phyloP scores from a whole-genome alignment of 2,888 invertebrate species.

The Agrotis ipsilon region DNA sequence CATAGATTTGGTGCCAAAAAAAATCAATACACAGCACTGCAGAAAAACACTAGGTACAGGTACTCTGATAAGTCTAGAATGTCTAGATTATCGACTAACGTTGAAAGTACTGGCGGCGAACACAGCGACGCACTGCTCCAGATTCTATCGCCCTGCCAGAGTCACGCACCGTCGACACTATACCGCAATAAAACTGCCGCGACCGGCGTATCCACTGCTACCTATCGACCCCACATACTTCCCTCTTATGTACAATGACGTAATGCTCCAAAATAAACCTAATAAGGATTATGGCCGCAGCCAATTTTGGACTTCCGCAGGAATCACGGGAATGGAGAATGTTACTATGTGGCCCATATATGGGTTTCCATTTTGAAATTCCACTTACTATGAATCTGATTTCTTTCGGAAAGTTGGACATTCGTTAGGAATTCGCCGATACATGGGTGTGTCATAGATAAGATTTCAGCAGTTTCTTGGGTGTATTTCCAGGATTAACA shows the following conservation, averaged over 20 bases:
- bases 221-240: slow-evolving; percentile 71
- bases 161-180: slow-evolving; percentile 57
- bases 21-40: slow-evolving; percentile 68
- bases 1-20: slow-evolving; percentile 15
- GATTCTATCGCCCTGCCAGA: slow-evolving; percentile 65
- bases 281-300: slow-evolving; percentile 81
- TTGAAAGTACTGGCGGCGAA: slow-evolving; percentile 65
- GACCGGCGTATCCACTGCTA: slow-evolving; percentile 68
- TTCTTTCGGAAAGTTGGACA: slow-evolving; percentile 64
- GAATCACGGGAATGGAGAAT: slow-evolving; percentile 46
- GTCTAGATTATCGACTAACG: slow-evolving; percentile 62
- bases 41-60: slow-evolving; percentile 62
- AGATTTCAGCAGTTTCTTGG: slow-evolving; percentile 48
- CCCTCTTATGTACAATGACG: slow-evolving; percentile 83
- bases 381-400: slow-evolving; percentile 45
- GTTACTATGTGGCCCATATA: slow-evolving; percentile 15
- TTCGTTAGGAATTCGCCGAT: slow-evolving; percentile 75
- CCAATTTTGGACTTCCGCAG: slow-evolving; percentile 75
- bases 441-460: slow-evolving; percentile 87
- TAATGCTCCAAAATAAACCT: slow-evolving; percentile 90
- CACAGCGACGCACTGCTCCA: slow-evolving; percentile 65
- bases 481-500: background rate
- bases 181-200: slow-evolving; percentile 69
- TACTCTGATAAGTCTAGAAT: slow-evolving; percentile 64
- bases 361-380: slow-evolving; percentile 52